Percentiles rank a stretch among this genome's conserved stretches.
Conservation (phyloP, 2,113 vertebrate genomes). For the Shinisaurus crocodilurus region DNA sequence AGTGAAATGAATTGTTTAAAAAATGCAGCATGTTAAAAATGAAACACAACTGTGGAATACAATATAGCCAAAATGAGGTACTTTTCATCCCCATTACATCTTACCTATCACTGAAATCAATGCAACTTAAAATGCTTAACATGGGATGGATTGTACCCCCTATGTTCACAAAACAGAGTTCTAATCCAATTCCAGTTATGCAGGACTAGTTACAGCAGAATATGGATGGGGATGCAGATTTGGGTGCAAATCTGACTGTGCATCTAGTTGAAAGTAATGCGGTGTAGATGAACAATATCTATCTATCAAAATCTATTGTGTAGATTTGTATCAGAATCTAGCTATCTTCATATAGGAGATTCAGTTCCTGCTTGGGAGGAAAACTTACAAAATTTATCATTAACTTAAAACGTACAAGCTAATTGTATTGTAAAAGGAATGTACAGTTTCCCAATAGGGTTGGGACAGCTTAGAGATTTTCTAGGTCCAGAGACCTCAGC, state of each 20-base stretch:
- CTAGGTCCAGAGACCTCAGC: not conserved
- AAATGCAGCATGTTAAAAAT: too few relatives aligned
- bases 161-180: not conserved
- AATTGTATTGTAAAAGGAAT: not conserved
- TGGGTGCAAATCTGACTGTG: not conserved
- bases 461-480: not conserved
- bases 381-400: not conserved
- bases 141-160: not conserved
- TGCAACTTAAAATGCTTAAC: not conserved
- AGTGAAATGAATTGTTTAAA: not conserved
- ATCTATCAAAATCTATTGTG: too few relatives aligned
- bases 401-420: not conserved
- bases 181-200: not conserved
- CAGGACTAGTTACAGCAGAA: not conserved
- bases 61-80: not conserved
- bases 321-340: not conserved
- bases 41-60: too few relatives aligned
- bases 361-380: not conserved
- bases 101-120: not conserved
- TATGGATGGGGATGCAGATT: not conserved
- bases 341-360: not conserved
- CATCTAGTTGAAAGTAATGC: not conserved
- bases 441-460: not conserved
- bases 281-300: not conserved
- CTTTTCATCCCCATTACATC: not conserved